Evolutionary conservation across 2,888 invertebrate species (phyloP).

Genomic region (Athrips mouffetella): DNA sequence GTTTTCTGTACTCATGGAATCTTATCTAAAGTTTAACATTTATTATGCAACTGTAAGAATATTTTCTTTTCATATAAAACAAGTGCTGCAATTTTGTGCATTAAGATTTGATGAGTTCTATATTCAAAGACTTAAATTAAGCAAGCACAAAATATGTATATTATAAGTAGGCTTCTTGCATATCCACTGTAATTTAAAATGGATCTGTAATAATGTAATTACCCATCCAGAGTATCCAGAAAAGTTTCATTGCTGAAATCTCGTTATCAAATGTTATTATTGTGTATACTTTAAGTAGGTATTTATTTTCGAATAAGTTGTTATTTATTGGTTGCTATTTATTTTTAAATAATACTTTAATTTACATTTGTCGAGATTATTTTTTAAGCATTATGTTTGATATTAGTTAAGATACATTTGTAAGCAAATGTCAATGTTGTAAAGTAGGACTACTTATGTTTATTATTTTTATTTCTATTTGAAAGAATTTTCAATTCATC

Average conservation of each 20-base stretch:
- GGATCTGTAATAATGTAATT: too few species aligned
- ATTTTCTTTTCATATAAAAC: neutral
- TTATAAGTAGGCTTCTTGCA: too few species aligned
- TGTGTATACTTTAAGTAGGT: conserved; percentile 6
- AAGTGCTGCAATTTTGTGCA: too few species aligned
- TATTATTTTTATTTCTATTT: neutral
- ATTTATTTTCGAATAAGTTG: conserved; percentile 9
- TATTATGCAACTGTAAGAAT: neutral
- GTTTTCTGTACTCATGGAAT: conserved; percentile 19
- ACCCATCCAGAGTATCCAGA: too few species aligned
- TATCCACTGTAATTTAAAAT: too few species aligned
- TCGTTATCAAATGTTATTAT: neutral
- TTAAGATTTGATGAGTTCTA: too few species aligned
- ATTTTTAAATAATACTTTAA: neutral
- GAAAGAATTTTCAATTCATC: too few species aligned
- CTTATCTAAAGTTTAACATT: conserved; percentile 19
- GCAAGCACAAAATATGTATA: too few species aligned
- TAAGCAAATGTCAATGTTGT: neutral
- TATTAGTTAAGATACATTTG: neutral
- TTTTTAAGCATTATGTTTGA: neutral
- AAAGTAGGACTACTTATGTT: neutral
- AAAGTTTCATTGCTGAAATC: too few species aligned
- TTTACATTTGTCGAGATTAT: neutral
- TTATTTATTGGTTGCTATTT: conserved; percentile 10
- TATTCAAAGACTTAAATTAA: too few species aligned